Evolutionary conservation across 2,888 invertebrate genomes (phyloP), one percentile per base, ranked within the genome.

Genomic region (Phaedon cochleariae): DNA sequence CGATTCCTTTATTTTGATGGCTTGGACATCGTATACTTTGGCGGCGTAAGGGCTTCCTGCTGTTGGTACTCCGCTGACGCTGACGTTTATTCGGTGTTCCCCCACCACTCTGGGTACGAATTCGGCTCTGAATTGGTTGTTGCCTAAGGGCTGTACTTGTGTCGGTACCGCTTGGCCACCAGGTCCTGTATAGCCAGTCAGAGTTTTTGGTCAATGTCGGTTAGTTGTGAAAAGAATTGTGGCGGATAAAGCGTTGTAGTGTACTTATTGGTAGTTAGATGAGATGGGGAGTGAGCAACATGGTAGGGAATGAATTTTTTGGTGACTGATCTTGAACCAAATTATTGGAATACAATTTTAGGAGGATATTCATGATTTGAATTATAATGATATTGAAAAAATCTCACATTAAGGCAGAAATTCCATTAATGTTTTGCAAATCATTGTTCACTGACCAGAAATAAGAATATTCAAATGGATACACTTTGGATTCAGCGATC

Each of bases 11-110:
- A 97, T 96, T 86, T 95, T 92, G 75, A 97, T 97, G 55, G 97
- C 95, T 68, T 92, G 90, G 7, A 97, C 95, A 79, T 97, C 97
- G 81, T 97, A 97, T 2, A 97, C 96, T 87, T 97, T 96, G 76
- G 96, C 93, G 75, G 94, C 92, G 84, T 97, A 97, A 4, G 97
- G 97, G 80, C 96, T 96, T 52, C 97, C 97, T 20, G 92, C 91
- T 67, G 96, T 93, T 10, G 95, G 91, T 76, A 89, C 84, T 71
- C 92, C 91, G 80, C 90, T 92, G 68, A 95, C 93, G 65, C 90
- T 91, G 68, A 97, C 94, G 76, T 94, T 92, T 69, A 97, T 92
- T 67, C 93, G 89, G 83, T 97, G 96, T 79, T 96, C 95, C 51
- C 97, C 97, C 66, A 97, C 96, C 54, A 93, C 91, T 74, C 92